Evolutionary conservation across 2,888 invertebrate genomes (phyloP).

Genomic region (Archips crataeganus): DNA sequence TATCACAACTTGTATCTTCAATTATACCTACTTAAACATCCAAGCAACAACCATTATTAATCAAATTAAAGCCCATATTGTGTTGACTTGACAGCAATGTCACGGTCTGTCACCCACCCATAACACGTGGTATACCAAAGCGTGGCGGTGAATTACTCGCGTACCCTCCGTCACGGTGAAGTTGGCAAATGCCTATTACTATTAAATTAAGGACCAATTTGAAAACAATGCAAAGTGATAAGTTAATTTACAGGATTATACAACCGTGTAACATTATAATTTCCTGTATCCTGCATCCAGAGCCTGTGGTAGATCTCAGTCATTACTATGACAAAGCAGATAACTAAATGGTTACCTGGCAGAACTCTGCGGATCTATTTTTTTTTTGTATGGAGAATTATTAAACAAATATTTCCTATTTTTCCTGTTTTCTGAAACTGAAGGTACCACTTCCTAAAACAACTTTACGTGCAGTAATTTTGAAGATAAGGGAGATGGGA

Average conservation of each 20-base stretch:
- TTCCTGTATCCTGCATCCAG: too few species aligned
- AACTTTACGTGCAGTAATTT: too few species aligned
- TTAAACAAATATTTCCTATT: too few species aligned
- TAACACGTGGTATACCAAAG: conserved; percentile 48
- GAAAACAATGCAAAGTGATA: conserved; percentile 6
- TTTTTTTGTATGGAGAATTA: too few species aligned
- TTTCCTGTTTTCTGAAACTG: too few species aligned
- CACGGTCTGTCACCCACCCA: conserved; percentile 42
- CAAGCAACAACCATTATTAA: neutral
- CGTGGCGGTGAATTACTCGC: conserved; percentile 43
- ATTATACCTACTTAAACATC: neutral
- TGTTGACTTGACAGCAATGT: conserved; percentile 41
- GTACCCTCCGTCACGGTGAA: conserved; percentile 45
- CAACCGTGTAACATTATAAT: neutral
- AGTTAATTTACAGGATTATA: neutral
- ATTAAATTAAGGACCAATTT: neutral
- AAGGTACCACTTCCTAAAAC: too few species aligned
- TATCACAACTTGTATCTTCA: neutral
- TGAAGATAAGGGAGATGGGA: too few species aligned
- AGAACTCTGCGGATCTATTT: too few species aligned
- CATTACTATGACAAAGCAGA: too few species aligned
- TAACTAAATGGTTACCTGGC: too few species aligned
- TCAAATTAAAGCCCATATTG: conserved; percentile 4
- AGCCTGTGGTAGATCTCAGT: too few species aligned
- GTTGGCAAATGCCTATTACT: conserved; percentile 43